Conservation (phyloP, 2,888 invertebrate genomes). For the Linyphia triangularis region DNA sequence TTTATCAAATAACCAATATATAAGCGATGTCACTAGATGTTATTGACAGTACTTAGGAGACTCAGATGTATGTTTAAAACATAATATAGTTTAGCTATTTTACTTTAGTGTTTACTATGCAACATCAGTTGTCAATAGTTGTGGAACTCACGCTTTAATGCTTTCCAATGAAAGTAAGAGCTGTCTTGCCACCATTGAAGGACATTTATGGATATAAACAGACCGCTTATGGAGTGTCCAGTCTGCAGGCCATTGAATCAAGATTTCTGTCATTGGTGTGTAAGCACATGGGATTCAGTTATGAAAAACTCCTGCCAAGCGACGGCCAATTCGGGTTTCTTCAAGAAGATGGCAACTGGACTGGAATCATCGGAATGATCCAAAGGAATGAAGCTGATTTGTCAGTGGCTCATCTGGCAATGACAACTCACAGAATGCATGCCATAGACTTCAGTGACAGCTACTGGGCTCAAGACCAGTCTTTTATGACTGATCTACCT, state of each 20-base stretch:
- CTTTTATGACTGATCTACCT: constrained; percentile 5
- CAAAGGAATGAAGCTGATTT: constrained; percentile 7
- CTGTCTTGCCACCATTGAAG: constrained; percentile 8
- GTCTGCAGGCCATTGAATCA: constrained; percentile 2
- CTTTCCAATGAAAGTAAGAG: constrained; percentile 1
- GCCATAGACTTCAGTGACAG: constrained; percentile 7
- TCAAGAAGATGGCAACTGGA: not conserved
- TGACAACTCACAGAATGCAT: not conserved
- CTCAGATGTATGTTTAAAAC: too few relatives aligned
- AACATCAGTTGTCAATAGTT: too few relatives aligned
- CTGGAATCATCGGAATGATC: constrained; percentile 14
- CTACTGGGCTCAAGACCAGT: not conserved
- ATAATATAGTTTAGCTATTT: too few relatives aligned
- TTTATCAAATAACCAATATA: too few relatives aligned
- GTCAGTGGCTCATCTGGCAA: not conserved
- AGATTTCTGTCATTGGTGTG: not conserved
- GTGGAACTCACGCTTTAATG: not conserved
- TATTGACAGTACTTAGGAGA: too few relatives aligned
- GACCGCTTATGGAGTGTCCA: not conserved
- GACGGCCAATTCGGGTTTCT: constrained; percentile 18
- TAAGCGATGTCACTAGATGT: too few relatives aligned
- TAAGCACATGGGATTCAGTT: constrained; percentile 21
- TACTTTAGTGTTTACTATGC: too few relatives aligned
- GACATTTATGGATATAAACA: not conserved
- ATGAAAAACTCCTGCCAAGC: not conserved